These are phyloP conservation scores for Spea bombifrons DNA, from an alignment of 2,113 vertebrate species.

Conservation along the genomic window DNA sequence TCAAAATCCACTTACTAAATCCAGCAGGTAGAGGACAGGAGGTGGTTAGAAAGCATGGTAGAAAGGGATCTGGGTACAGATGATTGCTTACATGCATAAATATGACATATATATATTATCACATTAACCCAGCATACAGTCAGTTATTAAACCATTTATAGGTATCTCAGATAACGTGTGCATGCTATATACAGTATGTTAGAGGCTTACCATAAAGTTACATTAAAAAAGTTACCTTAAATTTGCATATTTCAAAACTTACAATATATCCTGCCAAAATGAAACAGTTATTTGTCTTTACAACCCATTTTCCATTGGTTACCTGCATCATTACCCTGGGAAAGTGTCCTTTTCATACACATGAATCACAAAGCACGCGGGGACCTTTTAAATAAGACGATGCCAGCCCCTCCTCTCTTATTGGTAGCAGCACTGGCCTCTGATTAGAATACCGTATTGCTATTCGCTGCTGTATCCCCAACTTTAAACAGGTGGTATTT, in stretches of 20 bases:
- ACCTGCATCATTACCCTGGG: constrained; percentile 34
- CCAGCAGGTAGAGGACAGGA: too few species aligned
- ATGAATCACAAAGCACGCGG: not conserved
- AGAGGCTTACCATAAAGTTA: not conserved
- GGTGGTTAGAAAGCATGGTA: too few species aligned
- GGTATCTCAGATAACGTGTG: not conserved
- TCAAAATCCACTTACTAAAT: too few species aligned
- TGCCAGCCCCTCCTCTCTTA: constrained; percentile 10
- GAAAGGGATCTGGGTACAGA: too few species aligned
- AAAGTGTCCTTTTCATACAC: constrained; percentile 24
- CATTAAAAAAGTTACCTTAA: not conserved
- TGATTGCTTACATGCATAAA: too few species aligned
- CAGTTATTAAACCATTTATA: too few species aligned
- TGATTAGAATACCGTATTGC: not conserved
- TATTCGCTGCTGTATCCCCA: not conserved
- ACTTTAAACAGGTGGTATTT: not conserved
- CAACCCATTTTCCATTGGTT: constrained; percentile 5
- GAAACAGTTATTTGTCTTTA: not conserved
- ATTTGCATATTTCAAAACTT: not conserved
- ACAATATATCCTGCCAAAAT: not conserved
- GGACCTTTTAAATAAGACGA: constrained; percentile 28
- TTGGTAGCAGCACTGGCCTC: not conserved
- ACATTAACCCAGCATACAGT: too few species aligned
- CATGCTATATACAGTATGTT: not conserved
- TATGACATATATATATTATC: too few species aligned